A percentile compares a stretch with the other conserved stretches of the same genome.
These are phyloP conservation scores for Eupithecia vulgata DNA, from an alignment of 2,888 invertebrate genomes.

Conservation along the genomic window DNA sequence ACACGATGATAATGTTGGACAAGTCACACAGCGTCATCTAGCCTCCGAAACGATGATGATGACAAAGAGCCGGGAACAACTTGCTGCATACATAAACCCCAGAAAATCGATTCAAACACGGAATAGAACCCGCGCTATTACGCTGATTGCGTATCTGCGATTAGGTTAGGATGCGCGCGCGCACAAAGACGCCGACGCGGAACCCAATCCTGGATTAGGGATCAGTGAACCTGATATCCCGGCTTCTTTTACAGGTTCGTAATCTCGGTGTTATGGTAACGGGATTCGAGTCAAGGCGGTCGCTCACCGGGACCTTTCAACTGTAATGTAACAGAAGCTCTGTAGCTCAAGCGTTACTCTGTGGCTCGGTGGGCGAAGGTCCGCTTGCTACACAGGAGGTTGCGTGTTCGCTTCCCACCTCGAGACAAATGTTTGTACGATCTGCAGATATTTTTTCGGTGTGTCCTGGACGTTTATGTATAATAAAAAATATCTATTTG, in stretches of 20 bases:
- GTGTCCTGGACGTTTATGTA: too few species aligned
- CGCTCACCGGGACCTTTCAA: background rate
- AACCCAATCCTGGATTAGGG: slow-evolving; percentile 61
- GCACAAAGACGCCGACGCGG: slow-evolving; percentile 73
- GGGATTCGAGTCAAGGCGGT: background rate
- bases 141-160: slow-evolving; percentile 72
- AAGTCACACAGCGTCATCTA: too few species aligned
- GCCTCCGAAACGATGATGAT: too few species aligned
- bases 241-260: slow-evolving; percentile 10
- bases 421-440: too few species aligned
- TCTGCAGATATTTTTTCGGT: too few species aligned
- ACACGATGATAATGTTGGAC: too few species aligned
- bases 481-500: too few species aligned
- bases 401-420: too few species aligned
- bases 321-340: background rate
- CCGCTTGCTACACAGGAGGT: too few species aligned
- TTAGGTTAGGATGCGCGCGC: slow-evolving; percentile 64
- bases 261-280: slow-evolving; percentile 8
- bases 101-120: slow-evolving; percentile 39
- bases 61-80: background rate
- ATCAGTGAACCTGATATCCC: slow-evolving; percentile 29
- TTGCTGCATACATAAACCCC: slow-evolving; percentile 6
- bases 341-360: too few species aligned
- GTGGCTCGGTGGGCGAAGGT: too few species aligned
- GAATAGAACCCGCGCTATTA: slow-evolving; percentile 39